Percentiles rank a stretch among this genome's conserved stretches.
These are phyloP conservation scores for Drosophila demipolita DNA, from an alignment of 2,888 invertebrate genomes.

Conservation along the genomic window DNA sequence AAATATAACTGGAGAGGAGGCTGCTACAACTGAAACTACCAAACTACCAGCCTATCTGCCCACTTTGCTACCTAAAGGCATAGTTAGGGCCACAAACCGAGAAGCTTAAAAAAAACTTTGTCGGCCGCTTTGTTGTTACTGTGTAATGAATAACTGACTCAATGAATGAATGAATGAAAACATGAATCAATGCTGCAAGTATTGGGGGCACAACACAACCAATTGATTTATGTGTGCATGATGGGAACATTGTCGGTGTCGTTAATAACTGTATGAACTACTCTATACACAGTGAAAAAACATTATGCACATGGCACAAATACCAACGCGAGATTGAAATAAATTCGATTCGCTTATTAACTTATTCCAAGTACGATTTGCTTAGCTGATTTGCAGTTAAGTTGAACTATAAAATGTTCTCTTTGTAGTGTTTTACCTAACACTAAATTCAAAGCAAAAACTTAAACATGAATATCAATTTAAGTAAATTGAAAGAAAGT, in stretches of 20 bases:
- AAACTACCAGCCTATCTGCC: conserved; percentile 17
- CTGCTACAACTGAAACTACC: conserved; percentile 51
- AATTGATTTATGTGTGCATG: conserved; percentile 74
- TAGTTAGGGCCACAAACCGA: conserved; percentile 36
- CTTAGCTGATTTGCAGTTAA: background rate
- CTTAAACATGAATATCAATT: background rate
- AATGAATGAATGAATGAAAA: conserved; percentile 41
- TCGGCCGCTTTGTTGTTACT: conserved; percentile 60
- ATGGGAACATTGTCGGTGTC: conserved; percentile 39
- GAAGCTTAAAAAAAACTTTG: conserved; percentile 36
- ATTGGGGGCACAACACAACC: conserved; percentile 67
- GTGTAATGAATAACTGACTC: conserved; percentile 25
- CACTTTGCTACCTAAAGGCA: conserved; percentile 14
- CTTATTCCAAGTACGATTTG: background rate
- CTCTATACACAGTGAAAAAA: background rate
- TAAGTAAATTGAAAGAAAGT: background rate
- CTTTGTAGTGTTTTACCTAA: background rate
- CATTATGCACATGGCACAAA: background rate
- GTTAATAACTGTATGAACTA: conserved; percentile 32
- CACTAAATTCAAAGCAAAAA: background rate
- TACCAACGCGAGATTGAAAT: background rate
- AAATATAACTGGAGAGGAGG: conserved; percentile 58
- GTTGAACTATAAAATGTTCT: background rate
- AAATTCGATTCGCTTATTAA: too few species aligned
- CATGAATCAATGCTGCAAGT: conserved; percentile 35